Base-by-base conservation (phyloP, 2,797 vertebrate species). In the Ctenochaetus hawaiiensis region DNA sequence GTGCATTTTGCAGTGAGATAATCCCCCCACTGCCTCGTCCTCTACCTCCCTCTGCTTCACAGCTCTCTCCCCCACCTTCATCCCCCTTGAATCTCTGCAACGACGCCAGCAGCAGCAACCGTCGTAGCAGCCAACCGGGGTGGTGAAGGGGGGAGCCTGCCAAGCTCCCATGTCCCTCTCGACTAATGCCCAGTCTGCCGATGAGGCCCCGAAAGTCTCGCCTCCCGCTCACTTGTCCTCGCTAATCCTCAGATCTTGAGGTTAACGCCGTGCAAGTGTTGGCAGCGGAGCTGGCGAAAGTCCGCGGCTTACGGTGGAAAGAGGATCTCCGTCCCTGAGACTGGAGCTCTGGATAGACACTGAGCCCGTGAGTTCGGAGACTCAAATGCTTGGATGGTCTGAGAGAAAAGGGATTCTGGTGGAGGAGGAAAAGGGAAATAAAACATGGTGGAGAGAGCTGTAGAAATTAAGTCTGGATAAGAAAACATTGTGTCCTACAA, bases 131-230 rank as follows among this genome's bases (percentile, higher is more conserved):
- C 88, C 89, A 92, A 76, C 59, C 68, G 11, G 81, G 81, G 68
- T 20, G 78, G 74, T 66, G 20, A 22, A 10, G 63, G 30, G 30
- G 30, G 30, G 67, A 67, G 63, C 63, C 80, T 92, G 92, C 92
- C 90, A 91, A 89, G 54, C 81, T 78, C 82, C 86, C 87, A 61
- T 92, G 89, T 93, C 89, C 81, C 82, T 83, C 86, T 87, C 78
- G 74, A 37, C 83, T 88, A 80, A 91, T 89, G 88, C 91, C 89
- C 91, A 85, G 87, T 58, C 84, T 87, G 81, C 87, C 79, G 84
- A 86, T 75, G 80, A 86, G 78, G 70, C 84, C 83, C 63, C 16
- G 58, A 78, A 34, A 85, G 83, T 48, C 80, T 84, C 75, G 62
- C 89, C 86, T 78, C 16, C 80, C 64, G 79, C 85, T 48, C 83